Base-by-base conservation (phyloP, 1,140 invertebrate genomes). In the Portunus trituberculatus region DNA sequence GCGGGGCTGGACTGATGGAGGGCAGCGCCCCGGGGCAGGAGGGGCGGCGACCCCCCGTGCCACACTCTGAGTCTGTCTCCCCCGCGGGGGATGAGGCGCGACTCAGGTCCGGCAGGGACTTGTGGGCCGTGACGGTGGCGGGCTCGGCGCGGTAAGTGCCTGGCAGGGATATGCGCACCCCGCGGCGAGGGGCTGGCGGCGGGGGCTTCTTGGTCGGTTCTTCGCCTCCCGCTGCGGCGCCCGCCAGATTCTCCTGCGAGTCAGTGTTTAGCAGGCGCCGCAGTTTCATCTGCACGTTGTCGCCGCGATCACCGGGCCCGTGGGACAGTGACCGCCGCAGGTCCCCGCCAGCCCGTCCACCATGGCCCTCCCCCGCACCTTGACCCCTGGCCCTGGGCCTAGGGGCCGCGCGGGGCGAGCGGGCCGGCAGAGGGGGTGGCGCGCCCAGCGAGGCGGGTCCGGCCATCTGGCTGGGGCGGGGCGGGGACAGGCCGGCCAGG, bases 61-160 rank as follows among this genome's bases (percentile, higher is more conserved):
- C 95, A 45, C 94, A 93, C 84, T 95, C 95, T 46, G 92, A 92
- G 45, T 95, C 91, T 1, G 94, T 93, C 25, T 95, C 95, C 7
- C 48, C 92, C 31, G 95, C 93, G 14, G 95, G 93, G 29, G 93
- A 94, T 6, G 67, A 67, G 29, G 95, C 93, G 59, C 98, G 98
- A 96, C 98, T 98, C 48, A 99, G 97, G 97, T 99, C 98, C 0
- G 98, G 98, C 96, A 99, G 97, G 31, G 98, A 98, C 97, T 99
- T 99, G 97, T 99, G 98, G 96, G 98, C 83, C 12, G 95, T 96
- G n/a, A 96, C 96, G 31, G 95, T 96, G 39, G 95, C 94, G 82
- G 95, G 95, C 48, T 96, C 96, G 48, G 96, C 96, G n/a, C 96
- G 92, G 83, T 96, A 96, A 10, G 96, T 96, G 7, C 96, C 96